Evolutionary conservation across 2,797 vertebrate species (phyloP), one percentile per base, ranked within the genome.

Genomic region (Botia almorhae): DNA sequence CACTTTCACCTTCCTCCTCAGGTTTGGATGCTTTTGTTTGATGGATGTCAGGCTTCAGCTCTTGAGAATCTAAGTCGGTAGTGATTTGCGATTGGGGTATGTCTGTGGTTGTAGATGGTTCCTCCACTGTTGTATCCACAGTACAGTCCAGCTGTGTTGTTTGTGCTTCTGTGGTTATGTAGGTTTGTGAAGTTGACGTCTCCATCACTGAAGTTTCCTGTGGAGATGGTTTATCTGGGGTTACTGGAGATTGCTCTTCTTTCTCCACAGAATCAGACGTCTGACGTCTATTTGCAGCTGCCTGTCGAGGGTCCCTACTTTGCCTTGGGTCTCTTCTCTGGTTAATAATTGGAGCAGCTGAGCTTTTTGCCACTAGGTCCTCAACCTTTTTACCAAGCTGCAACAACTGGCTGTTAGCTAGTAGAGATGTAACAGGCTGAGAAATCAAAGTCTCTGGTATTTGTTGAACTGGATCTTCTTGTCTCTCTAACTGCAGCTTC

Each of bases 271-370:
- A 75, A 26, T 92, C 92, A 61, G 91, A 88, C 0, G 86, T 84
- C 2, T 89, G 83, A 36, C 92, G 93, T 80, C 91, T 90, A 83
- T 72, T 85, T 4, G 80, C 61, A 1, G 80, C 55, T 11, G 94
- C 90, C 80, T 97, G 96, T 17, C 96, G 93, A n/a, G 96, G 96
- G 88, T 99, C 98, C 85, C 96, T 94, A 77, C 82, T 96, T 86
- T 96, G 97, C 78, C 97, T 92, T 0, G 94, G 92, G 83, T 99
- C 97, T 75, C 92, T 89, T 81, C 76, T 90, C 82, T 95, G 96
- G 88, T 91, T 95, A 67, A 96, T 90, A 48, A 92, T 75, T 64
- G 93, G 95, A 68, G 90, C 33, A 16, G 88, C 85, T 0, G 92
- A 80, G 23, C 90, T 83, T 19, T 94, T 93, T 17, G 90, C 79